Base-by-base conservation (phyloP, 2,888 invertebrate species). In the Cactoblastis cactorum region DNA sequence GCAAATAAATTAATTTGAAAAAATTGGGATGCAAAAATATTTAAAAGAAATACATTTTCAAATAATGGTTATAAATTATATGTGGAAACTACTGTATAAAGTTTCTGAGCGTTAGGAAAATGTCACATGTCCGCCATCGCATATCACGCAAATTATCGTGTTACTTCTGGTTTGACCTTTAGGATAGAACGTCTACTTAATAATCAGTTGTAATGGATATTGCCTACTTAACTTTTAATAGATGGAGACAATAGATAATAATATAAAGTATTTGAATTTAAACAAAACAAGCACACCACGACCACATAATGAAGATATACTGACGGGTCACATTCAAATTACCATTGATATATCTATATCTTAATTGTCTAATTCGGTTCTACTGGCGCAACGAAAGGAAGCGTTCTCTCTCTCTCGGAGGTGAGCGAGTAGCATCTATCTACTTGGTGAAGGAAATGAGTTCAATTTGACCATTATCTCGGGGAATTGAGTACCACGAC, bases 391-490 rank as follows among this genome's bases (percentile, higher is more conserved):
- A 71, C 69, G 73, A 73, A 54, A 71, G 75, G 73, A 76, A 75
- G 65, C 63, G 70, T 69, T 71, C 65, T 67, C 55, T 55, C 66
- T n/a, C n/a, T n/a, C n/a, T n/a, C n/a, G n/a, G 63, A 9, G 60
- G 70, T 62, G 67, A 53, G 55, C 59, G 56, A 67, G 62, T 58
- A 63, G 62, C n/a, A n/a, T n/a, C n/a, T n/a, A n/a, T n/a, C n/a
- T 62, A 63, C 64, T 39, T 73, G 70, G 65, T 71, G 66, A 63
- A 78, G 81, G 83, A 85, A 86, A 83, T 80, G 78, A 78, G 76
- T 77, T 78, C 80, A 82, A 83, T 83, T 83, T 80, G n/a, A 75
- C 73, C 70, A 83, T 83, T 83, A 82, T 80, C 79, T 79, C 73
- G 71, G 71, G 54, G 72, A 80, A 77, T 77, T 71, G 77, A 71